phyloP scores from a whole-genome alignment of 2,113 vertebrate genomes.

The Turdus rufiventris region DNA sequence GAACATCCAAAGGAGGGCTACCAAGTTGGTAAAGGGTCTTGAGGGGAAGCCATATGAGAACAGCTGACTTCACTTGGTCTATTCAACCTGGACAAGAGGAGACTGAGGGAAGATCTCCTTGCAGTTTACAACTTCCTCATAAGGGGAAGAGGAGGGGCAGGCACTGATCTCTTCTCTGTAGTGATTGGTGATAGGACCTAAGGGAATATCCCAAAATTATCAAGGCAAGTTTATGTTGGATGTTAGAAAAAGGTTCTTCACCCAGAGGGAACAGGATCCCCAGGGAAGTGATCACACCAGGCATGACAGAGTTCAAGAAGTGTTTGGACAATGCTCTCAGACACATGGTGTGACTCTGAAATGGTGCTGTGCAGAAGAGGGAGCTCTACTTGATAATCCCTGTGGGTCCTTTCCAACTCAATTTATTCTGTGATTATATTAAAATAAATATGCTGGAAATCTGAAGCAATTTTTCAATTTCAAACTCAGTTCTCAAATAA shows the following conservation, averaged over 20 bases:
- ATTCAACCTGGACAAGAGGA: not conserved
- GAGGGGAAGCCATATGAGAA: accelerated
- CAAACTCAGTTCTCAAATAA: not conserved
- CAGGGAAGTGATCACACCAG: not conserved
- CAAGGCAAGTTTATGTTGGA: not conserved
- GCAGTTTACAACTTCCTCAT: not conserved
- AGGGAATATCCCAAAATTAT: not conserved
- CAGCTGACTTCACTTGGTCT: not conserved
- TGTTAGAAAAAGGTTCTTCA: not conserved
- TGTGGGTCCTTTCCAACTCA: not conserved
- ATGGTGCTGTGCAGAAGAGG: accelerated
- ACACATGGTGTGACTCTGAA: too few relatives aligned
- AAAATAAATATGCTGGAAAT: not conserved
- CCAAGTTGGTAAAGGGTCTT: not conserved
- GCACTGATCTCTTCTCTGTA: not conserved
- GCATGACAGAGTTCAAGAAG: not conserved
- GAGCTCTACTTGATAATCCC: not conserved
- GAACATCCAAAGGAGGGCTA: not conserved
- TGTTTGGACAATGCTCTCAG: not conserved
- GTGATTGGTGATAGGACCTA: accelerated
- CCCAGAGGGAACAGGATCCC: not conserved
- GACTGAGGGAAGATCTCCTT: not conserved
- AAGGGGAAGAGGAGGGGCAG: not conserved
- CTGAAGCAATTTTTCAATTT: not conserved
- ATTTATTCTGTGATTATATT: not conserved